Base-by-base conservation (phyloP, 2,113 vertebrate species). In the Mesoclemmys tuberculata region DNA sequence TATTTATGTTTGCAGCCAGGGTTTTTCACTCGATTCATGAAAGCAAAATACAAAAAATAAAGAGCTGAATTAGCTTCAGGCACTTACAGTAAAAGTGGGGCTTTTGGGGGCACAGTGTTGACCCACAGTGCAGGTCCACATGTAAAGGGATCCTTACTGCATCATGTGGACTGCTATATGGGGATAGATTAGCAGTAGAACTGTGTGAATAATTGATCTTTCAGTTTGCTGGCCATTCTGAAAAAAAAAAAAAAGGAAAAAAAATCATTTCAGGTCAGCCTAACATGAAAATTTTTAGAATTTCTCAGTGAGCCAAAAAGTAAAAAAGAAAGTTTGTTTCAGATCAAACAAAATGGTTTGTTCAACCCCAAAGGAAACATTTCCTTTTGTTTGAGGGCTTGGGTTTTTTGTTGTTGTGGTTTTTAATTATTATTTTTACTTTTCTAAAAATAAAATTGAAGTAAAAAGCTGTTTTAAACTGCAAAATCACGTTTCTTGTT, bases 1-100 rank as follows among this genome's bases (percentile, higher is more conserved):
- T 88, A 78, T 35, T 54, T 16, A 38, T 22, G 56, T 91, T 92
- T 92, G 6, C 77, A 74, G 21, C 18, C 88, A 29, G 46, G 80
- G 84, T 90, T 95, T 93, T 48, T 90, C 52, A 79, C 82, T 38
- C 21, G 83, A 61, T 49, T 24, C 51, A 85, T 61, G 68, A 85
- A 55, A 68, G 84, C 84, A 89, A 92, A 85, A 5, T 89, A 91
- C 90, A 95, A 16, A 81, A 94, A 82, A 9, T 82, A 56, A 86
- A 94, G 94, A 58, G 7, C 54, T 87, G 84, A 93, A 55, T 96
- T 91, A 84, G 83, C 44, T 92, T 83, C 22, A 92, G 55, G 71
- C 71, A 75, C 38, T 21, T 75, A 75, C 11, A 75, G 38, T n/a
- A 38, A 75, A 75, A 75, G 61, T 8, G 16, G 16, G 13, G 29